Percentiles rank a stretch among this genome's conserved stretches.
Evolutionary conservation across 2,888 invertebrate species (phyloP).

Genomic region (Caenorhabditis sp.): DNA sequence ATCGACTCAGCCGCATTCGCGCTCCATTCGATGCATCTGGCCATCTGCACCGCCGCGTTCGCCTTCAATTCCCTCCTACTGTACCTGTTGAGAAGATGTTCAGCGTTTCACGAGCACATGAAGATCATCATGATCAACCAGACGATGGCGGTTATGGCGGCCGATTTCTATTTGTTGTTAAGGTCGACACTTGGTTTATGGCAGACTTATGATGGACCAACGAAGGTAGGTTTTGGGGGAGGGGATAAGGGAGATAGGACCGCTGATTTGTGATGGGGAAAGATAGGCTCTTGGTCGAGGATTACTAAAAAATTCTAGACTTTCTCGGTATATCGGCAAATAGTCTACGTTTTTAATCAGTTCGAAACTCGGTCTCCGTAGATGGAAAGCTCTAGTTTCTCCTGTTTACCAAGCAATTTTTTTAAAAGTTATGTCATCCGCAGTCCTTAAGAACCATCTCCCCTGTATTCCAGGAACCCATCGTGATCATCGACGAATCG

Average conservation of each 20-base stretch:
- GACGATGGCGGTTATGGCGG: constrained; percentile 53
- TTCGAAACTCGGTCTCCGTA: too few relatives aligned
- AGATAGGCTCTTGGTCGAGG: too few relatives aligned
- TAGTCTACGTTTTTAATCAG: too few relatives aligned
- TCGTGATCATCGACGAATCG: constrained; percentile 34
- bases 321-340: too few relatives aligned
- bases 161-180: constrained; percentile 40
- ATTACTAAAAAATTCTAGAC: too few relatives aligned
- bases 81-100: constrained; percentile 40
- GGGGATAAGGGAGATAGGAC: too few relatives aligned
- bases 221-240: too few relatives aligned
- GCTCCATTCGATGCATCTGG: constrained; percentile 50
- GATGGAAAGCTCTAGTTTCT: too few relatives aligned
- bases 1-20: constrained; percentile 45
- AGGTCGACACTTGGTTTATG: constrained; percentile 33
- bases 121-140: constrained; percentile 55
- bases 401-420: too few relatives aligned
- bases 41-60: constrained; percentile 45
- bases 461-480: not conserved
- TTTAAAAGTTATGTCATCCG: too few relatives aligned
- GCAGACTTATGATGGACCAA: constrained; percentile 36
- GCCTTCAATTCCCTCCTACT: constrained; percentile 48
- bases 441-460: too few relatives aligned
- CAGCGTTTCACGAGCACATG: constrained; percentile 62
- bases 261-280: too few relatives aligned